These are phyloP conservation scores for Myrmecobius fasciatus DNA, from an alignment of 2,113 vertebrate genomes.

Conservation along the genomic window DNA sequence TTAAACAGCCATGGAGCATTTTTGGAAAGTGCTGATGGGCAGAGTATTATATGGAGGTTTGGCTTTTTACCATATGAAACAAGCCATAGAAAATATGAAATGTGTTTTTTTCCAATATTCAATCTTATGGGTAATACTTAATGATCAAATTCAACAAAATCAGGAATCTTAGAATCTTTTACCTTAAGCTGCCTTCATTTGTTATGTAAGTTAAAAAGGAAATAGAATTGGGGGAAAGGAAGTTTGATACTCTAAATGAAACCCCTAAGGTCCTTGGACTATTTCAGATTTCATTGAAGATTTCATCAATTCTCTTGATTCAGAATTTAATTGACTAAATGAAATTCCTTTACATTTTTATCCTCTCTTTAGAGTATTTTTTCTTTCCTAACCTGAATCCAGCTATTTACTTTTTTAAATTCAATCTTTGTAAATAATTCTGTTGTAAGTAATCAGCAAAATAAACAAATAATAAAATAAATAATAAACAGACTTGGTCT, in stretches of 20 bases:
- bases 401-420: neutral
- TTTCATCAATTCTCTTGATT: neutral
- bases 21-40: too few relatives aligned
- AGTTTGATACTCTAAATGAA: constrained; percentile 47
- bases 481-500: neutral
- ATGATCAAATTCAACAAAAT: constrained; percentile 60
- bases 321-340: constrained; percentile 5
- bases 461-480: too few relatives aligned
- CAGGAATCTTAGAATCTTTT: constrained; percentile 59
- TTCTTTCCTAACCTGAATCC: neutral
- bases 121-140: constrained; percentile 32
- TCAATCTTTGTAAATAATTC: neutral
- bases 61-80: too few relatives aligned
- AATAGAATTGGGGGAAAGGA: constrained; percentile 50
- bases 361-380: neutral
- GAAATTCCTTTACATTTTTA: constrained; percentile 6
- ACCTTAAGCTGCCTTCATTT: constrained; percentile 61
- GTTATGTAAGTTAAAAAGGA: constrained; percentile 62
- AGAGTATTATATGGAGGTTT: too few relatives aligned
- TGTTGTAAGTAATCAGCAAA: neutral
- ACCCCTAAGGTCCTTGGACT: neutral
- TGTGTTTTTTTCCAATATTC: neutral
- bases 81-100: neutral
- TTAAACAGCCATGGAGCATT: too few relatives aligned
- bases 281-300: neutral